Evolutionary conservation across 2,797 vertebrate genomes (phyloP).

Genomic region (Sebastiscus tertius): DNA sequence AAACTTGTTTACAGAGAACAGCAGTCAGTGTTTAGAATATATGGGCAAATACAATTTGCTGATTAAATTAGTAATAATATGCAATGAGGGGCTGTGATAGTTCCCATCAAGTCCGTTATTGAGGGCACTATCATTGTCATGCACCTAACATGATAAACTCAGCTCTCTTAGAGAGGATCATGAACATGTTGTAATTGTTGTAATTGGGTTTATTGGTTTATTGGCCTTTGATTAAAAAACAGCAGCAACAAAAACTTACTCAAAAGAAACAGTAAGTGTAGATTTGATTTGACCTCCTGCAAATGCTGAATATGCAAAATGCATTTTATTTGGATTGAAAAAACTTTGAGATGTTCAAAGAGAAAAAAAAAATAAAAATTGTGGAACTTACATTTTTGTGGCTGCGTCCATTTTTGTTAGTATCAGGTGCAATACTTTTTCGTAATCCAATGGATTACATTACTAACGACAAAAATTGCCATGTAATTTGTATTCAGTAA

Average conservation of each 20-base stretch:
- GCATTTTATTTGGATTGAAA: neutral
- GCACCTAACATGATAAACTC: neutral
- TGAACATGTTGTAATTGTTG: neutral
- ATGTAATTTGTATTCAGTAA: neutral
- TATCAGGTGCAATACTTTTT: neutral
- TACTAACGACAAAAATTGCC: neutral
- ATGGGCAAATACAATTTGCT: neutral
- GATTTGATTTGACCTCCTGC: neutral
- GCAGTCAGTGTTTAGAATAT: neutral
- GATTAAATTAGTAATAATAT: neutral
- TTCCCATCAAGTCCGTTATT: neutral
- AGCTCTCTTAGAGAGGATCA: too few relatives aligned
- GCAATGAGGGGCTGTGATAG: neutral
- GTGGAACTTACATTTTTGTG: neutral
- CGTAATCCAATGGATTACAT: neutral
- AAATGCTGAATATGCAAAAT: neutral
- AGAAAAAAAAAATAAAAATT: neutral
- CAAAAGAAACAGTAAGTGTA: too few relatives aligned
- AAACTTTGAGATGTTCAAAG: neutral
- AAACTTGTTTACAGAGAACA: neutral
- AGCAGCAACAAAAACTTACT: too few relatives aligned
- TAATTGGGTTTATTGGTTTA: neutral
- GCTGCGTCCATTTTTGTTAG: neutral
- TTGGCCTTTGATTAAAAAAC: too few relatives aligned
- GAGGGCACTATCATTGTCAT: neutral